A percentile compares a stretch with the other conserved stretches of the same genome.
Conservation (phyloP, 2,797 vertebrate species). For the Anniella stebbinsi region DNA sequence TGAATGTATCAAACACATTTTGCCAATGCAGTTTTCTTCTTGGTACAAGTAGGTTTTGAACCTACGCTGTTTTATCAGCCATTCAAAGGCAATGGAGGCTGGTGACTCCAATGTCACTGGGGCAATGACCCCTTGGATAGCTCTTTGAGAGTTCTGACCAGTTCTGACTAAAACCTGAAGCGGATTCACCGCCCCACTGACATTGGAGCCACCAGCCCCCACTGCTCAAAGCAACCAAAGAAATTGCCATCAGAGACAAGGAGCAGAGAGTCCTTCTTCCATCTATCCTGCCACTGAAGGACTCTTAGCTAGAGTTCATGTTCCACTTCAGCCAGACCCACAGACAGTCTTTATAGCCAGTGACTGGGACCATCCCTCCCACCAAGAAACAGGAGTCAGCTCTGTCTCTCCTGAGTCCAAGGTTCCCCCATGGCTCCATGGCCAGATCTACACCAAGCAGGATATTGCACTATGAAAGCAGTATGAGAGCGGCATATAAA, state of each 20-base stretch:
- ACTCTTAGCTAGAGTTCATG: background rate
- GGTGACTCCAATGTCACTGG: no score
- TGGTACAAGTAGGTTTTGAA: background rate
- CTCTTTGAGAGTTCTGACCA: no score
- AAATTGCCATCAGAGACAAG: background rate
- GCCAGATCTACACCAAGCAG: no score
- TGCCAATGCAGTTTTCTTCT: conserved; percentile 33
- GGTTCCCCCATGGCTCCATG: no score
- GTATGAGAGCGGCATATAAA: no score
- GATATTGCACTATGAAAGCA: no score
- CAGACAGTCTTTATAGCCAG: background rate
- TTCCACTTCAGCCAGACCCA: background rate
- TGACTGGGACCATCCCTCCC: background rate
- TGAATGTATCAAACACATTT: background rate
- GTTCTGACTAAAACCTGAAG: no score
- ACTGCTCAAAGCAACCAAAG: background rate
- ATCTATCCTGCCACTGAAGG: background rate
- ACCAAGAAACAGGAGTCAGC: background rate
- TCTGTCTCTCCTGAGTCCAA: background rate
- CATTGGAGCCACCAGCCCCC: no score
- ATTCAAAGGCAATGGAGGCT: background rate
- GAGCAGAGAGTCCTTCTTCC: background rate
- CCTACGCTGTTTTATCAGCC: background rate
- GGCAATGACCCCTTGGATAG: no score
- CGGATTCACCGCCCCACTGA: no score